Base-by-base conservation (phyloP, 2,888 invertebrate species). In the Xiphydria camelus region DNA sequence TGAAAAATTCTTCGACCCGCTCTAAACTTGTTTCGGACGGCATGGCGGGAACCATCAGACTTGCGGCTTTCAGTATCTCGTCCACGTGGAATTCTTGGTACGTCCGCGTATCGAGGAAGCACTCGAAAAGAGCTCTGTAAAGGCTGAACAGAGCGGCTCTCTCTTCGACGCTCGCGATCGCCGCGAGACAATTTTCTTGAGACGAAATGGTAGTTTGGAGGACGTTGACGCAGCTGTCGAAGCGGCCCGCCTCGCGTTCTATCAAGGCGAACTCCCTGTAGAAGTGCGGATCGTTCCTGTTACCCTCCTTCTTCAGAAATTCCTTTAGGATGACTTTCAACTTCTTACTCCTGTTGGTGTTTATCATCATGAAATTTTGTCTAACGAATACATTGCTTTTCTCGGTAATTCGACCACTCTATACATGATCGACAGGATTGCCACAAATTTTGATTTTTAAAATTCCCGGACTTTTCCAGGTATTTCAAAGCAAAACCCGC, bases 201-300 rank as follows among this genome's bases (percentile, higher is more conserved):
- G 73, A 73, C 38, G 65, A 61, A 47, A 81, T 66, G 4, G 81
- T 75, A 15, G 79, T 81, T 55, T 77, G 73, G 22, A 84, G 72
- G 36, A 83, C 78, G 52, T 76, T 79, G n/a, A 79, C 53, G 42
- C 79, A 78, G 29, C 62, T 75, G 9, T 79, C 76, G 4, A 63
- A 51, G 55, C 77, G 77, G 10, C 78, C 80, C 21, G 79, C 66
- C 66, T 83, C 83, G 39, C 76, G 75, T 64, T 85, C 84, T 42
- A 83, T 78, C 35, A 85, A 64, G 5, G 83, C 85, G 62, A 83
- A 83, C 66, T 86, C 86, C 3, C 79, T 78, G 61, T 83, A 87
- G 50, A 83, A 80, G 39, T 82, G 73, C 15, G 82, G 62, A 52
- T 82, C 80, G 52, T 79, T 80, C 20, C 84, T 73, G 60, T 84